These are phyloP conservation scores for Pygoscelis adeliae DNA, from an alignment of 2,113 vertebrate genomes.

Conservation along the genomic window DNA sequence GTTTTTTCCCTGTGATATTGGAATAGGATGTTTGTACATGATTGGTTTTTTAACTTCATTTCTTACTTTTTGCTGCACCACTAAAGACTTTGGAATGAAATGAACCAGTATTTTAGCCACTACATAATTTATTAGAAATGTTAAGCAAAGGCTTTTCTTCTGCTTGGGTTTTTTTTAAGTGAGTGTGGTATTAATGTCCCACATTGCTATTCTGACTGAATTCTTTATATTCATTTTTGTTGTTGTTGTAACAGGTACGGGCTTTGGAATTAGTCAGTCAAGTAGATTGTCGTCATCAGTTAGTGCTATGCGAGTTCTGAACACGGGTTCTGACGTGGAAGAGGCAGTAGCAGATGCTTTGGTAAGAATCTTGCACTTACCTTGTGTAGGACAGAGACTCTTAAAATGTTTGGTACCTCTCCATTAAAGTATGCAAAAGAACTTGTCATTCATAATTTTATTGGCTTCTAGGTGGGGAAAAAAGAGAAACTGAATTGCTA, in stretches of 20 bases:
- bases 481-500: not conserved
- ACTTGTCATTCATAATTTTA: not conserved
- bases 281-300: conserved; percentile 92
- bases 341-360: conserved; percentile 95
- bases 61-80: not conserved
- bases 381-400: not conserved
- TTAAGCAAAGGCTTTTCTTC: conserved; percentile 14
- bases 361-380: conserved; percentile 73
- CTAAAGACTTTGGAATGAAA: not conserved
- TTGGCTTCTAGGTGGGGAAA: not conserved
- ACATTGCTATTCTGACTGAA: not conserved
- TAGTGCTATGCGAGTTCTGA: conserved; percentile 95
- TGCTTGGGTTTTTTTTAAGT: conserved; percentile 54
- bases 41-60: not conserved
- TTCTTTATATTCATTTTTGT: not conserved
- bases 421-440: not conserved
- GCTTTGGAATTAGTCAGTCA: conserved; percentile 91
- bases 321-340: conserved; percentile 94
- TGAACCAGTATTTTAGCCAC: not conserved
- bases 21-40: not conserved
- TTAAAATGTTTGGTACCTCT: not conserved
- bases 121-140: not conserved
- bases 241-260: conserved; percentile 76
- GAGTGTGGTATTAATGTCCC: not conserved
- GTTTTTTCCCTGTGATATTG: not conserved